These are phyloP conservation scores for Cheilosia vernalis DNA, from an alignment of 2,888 invertebrate genomes.

Conservation along the genomic window DNA sequence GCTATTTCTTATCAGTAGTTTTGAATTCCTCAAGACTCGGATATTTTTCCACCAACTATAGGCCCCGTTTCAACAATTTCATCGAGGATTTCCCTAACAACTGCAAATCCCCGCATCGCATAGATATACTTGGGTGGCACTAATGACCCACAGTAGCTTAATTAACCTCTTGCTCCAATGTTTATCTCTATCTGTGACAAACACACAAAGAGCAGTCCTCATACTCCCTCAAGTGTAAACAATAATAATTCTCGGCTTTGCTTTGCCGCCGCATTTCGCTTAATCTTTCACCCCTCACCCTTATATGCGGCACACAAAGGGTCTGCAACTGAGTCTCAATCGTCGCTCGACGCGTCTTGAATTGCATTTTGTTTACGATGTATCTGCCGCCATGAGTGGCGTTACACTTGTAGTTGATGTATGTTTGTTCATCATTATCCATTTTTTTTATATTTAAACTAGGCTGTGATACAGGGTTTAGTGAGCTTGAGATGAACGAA, in stretches of 20 bases:
- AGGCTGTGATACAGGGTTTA: slow-evolving; percentile 20
- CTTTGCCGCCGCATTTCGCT: slow-evolving; percentile 45
- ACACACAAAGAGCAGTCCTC: slow-evolving; percentile 46
- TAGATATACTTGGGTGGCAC: slow-evolving; percentile 21
- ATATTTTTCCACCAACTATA: not conserved
- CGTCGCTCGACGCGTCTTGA: slow-evolving; percentile 31
- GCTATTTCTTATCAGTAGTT: no score
- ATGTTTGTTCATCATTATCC: slow-evolving; percentile 24
- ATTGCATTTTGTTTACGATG: slow-evolving; percentile 53
- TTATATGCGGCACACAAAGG: slow-evolving; percentile 38
- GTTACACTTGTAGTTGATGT: slow-evolving; percentile 24
- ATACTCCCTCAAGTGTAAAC: slow-evolving; percentile 58
- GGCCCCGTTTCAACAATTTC: not conserved
- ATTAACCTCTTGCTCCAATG: slow-evolving; percentile 54
- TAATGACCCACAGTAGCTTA: slow-evolving; percentile 62
- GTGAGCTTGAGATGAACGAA: slow-evolving; percentile 29
- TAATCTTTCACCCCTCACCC: slow-evolving; percentile 56
- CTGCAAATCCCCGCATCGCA: not conserved
- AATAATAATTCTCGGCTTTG: slow-evolving; percentile 50
- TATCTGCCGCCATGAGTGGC: slow-evolving; percentile 41
- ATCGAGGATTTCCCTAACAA: not conserved
- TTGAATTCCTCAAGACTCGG: no score
- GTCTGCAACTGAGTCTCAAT: slow-evolving; percentile 38
- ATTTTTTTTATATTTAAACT: slow-evolving; percentile 46
- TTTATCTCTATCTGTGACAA: slow-evolving; percentile 44